These are phyloP conservation scores for Cynaeus angustus DNA, from an alignment of 2,888 invertebrate species.

Conservation along the genomic window DNA sequence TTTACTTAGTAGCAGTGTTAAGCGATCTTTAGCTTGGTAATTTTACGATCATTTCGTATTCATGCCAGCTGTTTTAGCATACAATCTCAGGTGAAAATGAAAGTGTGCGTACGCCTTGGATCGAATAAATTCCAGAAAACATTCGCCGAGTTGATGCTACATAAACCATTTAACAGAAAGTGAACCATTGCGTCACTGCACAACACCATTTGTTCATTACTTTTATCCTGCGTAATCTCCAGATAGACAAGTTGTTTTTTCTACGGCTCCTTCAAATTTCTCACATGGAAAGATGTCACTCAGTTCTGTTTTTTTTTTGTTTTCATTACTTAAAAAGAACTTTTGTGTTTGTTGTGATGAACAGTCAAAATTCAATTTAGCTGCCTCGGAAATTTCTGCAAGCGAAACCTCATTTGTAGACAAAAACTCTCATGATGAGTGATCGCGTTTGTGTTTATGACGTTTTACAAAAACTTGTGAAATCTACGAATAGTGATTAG, in stretches of 20 bases:
- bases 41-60: constrained; percentile 12
- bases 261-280: too few relatives aligned
- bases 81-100: constrained; percentile 22
- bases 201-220: neutral
- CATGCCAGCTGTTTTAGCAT: constrained; percentile 17
- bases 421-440: too few relatives aligned
- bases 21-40: neutral
- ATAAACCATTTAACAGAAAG: neutral
- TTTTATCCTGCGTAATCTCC: too few relatives aligned
- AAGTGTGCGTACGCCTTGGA: constrained; percentile 12
- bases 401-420: neutral
- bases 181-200: neutral
- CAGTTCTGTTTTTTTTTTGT: neutral
- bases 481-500: too few relatives aligned
- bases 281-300: too few relatives aligned
- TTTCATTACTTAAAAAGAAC: constrained; percentile 6
- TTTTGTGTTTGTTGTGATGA: neutral
- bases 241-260: too few relatives aligned
- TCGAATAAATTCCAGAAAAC: constrained; percentile 14
- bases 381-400: constrained; percentile 8
- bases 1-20: constrained; percentile 23
- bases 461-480: too few relatives aligned
- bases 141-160: constrained; percentile 10
- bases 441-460: too few relatives aligned
- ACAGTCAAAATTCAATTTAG: constrained; percentile 5